These are phyloP conservation scores for Irena cyanogastra DNA, from an alignment of 2,113 vertebrate species.

Conservation along the genomic window DNA sequence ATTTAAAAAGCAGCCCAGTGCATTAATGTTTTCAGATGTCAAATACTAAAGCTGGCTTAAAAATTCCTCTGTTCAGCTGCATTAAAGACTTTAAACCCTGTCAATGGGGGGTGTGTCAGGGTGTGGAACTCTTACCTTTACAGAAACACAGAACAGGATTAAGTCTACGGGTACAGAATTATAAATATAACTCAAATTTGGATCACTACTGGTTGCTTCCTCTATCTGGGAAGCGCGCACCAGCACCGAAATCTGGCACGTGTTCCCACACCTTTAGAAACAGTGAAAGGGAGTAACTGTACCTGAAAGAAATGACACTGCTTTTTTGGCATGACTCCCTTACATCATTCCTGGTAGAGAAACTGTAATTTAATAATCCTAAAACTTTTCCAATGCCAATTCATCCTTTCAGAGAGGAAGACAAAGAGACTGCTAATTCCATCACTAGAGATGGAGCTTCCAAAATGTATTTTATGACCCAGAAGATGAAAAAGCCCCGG, in stretches of 20 bases:
- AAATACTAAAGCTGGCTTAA: background rate
- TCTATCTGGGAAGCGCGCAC: rapidly evolving
- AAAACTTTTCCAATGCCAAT: background rate
- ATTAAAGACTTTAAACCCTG: background rate
- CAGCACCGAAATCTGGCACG: rapidly evolving
- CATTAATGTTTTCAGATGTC: background rate
- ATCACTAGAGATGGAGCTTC: background rate
- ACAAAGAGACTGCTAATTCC: background rate
- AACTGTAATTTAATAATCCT: background rate
- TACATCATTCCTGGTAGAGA: background rate
- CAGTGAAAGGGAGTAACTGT: background rate
- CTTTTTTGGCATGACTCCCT: background rate
- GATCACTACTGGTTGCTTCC: background rate
- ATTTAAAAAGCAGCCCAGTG: background rate
- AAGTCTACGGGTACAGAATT: rapidly evolving
- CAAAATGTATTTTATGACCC: background rate
- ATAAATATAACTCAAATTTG: background rate
- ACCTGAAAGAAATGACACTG: background rate
- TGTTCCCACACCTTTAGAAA: background rate
- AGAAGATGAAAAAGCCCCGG: background rate
- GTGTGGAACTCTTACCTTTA: background rate
- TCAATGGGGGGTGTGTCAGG: background rate
- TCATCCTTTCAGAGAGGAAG: background rate
- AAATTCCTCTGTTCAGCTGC: background rate
- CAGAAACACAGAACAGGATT: background rate